These are phyloP conservation scores for Chrysolina haemoptera DNA, from an alignment of 2,888 invertebrate genomes.

Conservation along the genomic window DNA sequence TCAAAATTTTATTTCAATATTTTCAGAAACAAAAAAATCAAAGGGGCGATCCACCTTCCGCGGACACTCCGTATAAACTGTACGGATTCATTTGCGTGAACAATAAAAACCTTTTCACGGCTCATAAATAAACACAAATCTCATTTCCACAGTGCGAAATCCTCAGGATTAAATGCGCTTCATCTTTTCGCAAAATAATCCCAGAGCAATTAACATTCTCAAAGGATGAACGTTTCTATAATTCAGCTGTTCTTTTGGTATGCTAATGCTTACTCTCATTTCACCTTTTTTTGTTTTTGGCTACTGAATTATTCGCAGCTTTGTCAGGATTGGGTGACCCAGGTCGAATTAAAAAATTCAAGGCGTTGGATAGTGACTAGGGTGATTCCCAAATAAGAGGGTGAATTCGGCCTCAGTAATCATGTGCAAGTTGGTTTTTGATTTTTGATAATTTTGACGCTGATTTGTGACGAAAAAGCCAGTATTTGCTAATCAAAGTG, in stretches of 20 bases:
- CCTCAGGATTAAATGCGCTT: slow-evolving; percentile 33
- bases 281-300: slow-evolving; percentile 16
- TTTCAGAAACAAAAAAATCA: too few relatives aligned
- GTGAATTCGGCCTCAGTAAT: neutral
- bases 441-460: too few relatives aligned
- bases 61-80: too few relatives aligned
- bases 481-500: too few relatives aligned
- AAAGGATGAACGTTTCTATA: slow-evolving; percentile 30
- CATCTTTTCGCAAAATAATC: slow-evolving; percentile 44
- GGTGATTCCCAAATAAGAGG: neutral
- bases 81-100: neutral
- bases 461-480: too few relatives aligned
- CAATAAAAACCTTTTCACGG: neutral
- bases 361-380: neutral
- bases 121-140: slow-evolving; percentile 34
- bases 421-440: too few relatives aligned
- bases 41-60: too few relatives aligned
- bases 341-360: neutral
- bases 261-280: slow-evolving; percentile 40
- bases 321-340: neutral
- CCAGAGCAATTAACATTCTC: slow-evolving; percentile 42
- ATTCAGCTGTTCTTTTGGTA: slow-evolving; percentile 40
- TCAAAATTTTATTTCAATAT: too few relatives aligned
- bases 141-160: slow-evolving; percentile 38
- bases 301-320: neutral